phyloP scores from a whole-genome alignment of 2,888 invertebrate genomes.

The Rhaphigaster nebulosa region DNA sequence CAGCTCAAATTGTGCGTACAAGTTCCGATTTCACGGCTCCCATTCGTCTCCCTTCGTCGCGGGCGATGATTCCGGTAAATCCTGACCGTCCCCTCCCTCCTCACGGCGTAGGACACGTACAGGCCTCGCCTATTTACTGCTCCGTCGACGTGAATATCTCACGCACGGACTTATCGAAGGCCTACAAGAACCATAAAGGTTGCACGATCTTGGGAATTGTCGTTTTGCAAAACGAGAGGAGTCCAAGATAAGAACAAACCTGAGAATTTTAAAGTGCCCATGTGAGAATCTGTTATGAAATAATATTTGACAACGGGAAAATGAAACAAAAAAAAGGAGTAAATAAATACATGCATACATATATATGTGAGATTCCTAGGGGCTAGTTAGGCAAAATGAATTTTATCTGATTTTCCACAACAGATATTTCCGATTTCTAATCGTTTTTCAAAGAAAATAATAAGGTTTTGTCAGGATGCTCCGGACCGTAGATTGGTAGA shows the following conservation, averaged over 20 bases:
- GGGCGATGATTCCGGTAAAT: not conserved
- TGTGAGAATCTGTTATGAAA: not conserved
- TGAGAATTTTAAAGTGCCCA: not conserved
- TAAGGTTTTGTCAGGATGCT: no score
- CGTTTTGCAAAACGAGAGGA: not conserved
- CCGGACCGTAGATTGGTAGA: no score
- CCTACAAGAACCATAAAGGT: conserved; percentile 12
- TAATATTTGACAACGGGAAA: not conserved
- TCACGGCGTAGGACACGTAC: not conserved
- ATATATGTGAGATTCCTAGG: no score
- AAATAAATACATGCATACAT: no score
- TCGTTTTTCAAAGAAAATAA: no score
- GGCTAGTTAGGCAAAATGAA: no score
- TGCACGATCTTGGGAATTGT: not conserved
- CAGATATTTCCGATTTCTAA: no score
- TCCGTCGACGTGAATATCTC: not conserved
- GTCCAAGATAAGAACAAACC: not conserved
- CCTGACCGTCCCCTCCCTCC: not conserved
- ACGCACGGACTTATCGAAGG: conserved; percentile 14
- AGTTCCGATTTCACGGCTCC: not conserved
- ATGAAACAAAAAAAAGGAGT: not conserved
- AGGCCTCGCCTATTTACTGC: conserved; percentile 9
- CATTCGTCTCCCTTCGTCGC: not conserved
- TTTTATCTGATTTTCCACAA: no score
- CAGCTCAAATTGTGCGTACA: not conserved